Evolutionary conservation across 1,140 invertebrate species (phyloP), one percentile per base, ranked within the genome.

Genomic region (Drosophila jambulina): DNA sequence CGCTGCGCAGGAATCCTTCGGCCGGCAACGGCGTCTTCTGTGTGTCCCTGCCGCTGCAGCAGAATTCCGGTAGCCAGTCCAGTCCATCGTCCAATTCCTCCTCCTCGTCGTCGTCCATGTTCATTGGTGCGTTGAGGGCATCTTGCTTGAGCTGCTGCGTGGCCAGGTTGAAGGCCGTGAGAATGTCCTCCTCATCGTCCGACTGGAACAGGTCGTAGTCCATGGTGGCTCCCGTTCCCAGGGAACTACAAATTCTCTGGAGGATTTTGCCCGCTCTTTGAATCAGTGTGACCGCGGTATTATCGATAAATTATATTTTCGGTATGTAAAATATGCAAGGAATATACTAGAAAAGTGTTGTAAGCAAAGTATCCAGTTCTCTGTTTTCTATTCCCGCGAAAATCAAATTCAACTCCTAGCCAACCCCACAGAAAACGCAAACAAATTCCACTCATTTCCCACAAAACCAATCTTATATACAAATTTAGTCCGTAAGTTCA

Each of bases 181-280:
- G 71, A 38, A 92, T 78, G 19, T 91, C 91, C 51, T 92, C 91
- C 36, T 92, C 91, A 42, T 92, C 91, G 42, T 92, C 91, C 8
- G 83, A 86, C 61, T 92, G 90, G 56, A 92, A 92, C 9, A 92
- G 68, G 70, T 92, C 86, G 64, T 92, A 92, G 56, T 92, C 91
- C 91, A 92, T 92, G 40, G 36, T 53, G 36, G 23, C 13, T n/a
- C 0, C 34, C 21, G 32, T 56, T 38, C 17, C 9, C 12, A 25
- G 13, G 12, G 2, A n/a, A 34, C 17, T 8, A 25, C 25, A 17
- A 23, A 19, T n/a, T 17, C 19, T 56, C 2, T 6, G 0, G 36
- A 57, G 43, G 45, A 65, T 69, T 69, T 49, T 6, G 53, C 53
- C 21, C 34, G 53, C 53, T 56, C 53, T 56, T 56, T 56, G 15